A percentile compares a stretch with the other conserved stretches of the same genome.
These are phyloP conservation scores for Falco columbarius DNA, from an alignment of 2,797 vertebrate genomes.

Conservation along the genomic window DNA sequence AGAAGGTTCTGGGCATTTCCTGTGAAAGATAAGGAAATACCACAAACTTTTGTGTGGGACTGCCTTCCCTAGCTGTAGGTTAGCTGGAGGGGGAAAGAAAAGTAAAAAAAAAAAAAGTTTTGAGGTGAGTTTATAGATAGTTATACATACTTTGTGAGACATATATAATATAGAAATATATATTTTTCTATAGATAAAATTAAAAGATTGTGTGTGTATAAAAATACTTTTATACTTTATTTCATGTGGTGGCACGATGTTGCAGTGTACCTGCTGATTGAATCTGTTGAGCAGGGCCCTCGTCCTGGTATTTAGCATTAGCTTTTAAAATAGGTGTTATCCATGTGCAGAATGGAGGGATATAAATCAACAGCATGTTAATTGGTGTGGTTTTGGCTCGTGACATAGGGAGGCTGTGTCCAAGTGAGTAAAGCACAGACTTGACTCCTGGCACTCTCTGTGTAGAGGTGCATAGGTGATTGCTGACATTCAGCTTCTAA, in stretches of 20 bases:
- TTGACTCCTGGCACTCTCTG: neutral
- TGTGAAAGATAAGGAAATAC: neutral
- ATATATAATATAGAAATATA: neutral
- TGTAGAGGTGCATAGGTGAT: neutral
- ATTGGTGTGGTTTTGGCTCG: neutral
- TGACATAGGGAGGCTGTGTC: neutral
- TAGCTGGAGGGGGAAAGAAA: rapidly evolving
- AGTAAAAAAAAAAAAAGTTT: neutral
- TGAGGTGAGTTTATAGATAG: neutral
- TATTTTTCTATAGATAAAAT: neutral
- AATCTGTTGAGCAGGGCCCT: neutral
- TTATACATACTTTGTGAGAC: neutral
- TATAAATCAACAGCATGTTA: neutral
- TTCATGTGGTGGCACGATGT: neutral
- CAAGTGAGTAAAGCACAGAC: neutral
- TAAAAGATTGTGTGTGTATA: neutral
- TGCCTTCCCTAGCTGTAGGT: neutral
- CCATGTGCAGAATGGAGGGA: neutral
- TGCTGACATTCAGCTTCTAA: neutral
- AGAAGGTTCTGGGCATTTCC: neutral
- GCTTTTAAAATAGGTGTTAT: neutral
- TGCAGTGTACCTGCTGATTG: neutral
- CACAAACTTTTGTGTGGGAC: neutral
- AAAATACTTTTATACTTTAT: neutral
- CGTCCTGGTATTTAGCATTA: neutral